Evolutionary conservation across 2,113 vertebrate species (phyloP).

Genomic region (pig (Sus scrofa)): T2T-Sscrofa CM000826.6:95017001-95017500

Average conservation of each 20-base stretch:
- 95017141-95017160: constrained; percentile 28
- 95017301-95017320: not conserved
- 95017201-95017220: constrained; percentile 41
- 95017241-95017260: not conserved
- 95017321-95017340: not conserved
- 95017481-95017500: not conserved
- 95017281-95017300: not conserved
- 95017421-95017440: constrained; percentile 9
- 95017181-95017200: constrained; percentile 55
- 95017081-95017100: constrained; percentile 38
- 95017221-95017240: not conserved
- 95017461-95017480: not conserved
- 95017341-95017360: not conserved
- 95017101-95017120: not conserved
- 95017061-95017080: not conserved
- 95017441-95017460: not conserved
- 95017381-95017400: not conserved
- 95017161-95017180: constrained; percentile 53
- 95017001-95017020: not conserved
- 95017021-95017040: constrained; percentile 37
- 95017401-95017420: not conserved
- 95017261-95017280: constrained; percentile 41
- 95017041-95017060: constrained; percentile 13
- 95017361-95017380: not conserved
- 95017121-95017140: constrained; percentile 54